Base-by-base conservation (phyloP, 2,113 vertebrate genomes). In the Chinchilla lanigera region DNA sequence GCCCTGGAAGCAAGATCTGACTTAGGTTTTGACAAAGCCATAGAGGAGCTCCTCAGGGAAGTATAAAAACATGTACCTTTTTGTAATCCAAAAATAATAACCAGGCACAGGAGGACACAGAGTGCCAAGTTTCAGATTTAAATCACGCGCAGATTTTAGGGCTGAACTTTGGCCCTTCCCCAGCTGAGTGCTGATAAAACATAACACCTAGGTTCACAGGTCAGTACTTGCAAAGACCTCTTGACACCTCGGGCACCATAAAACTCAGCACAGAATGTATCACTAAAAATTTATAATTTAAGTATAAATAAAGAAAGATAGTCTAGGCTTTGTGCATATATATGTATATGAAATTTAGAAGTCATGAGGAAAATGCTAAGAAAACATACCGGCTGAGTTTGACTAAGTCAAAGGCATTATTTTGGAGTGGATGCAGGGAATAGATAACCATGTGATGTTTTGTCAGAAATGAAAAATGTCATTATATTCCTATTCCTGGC, bases 51-150 rank as follows among this genome's bases (percentile, higher is more conserved):
- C 86, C 13, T 50, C 44, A 92, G 96, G 91, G 95, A 97, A 97
- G 96, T 90, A 56, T 81, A 96, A 97, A 97, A 98, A 98, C 96
- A 97, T 97, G 96, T 97, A 97, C 93, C 89, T 97, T 96, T 97
- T 95, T 73, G 83, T 65, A 97, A 97, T 98, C 96, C 97, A 98
- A 98, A 86, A 97, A 96, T 93, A 98, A 97, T 90, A 98, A 95
- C 54, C 90, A 90, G 50, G n/a, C 86, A 95, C 92, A 93, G 92
- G 65, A 94, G 80, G 33, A 87, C 63, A 93, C 30, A 73, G 2
- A 22, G 52, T 92, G 96, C 96, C 98, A 97, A 97, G 97, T 97
- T 97, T 97, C 85, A 95, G 69, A 93, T 86, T 94, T 92, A 96
- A 97, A 94, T n/a, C 96, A 38, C 73, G 63, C 93, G 94, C 1